Evolutionary conservation across 2,888 invertebrate species (phyloP), one percentile per base, ranked within the genome.

Genomic region (Bruchidius siliquastri): DNA sequence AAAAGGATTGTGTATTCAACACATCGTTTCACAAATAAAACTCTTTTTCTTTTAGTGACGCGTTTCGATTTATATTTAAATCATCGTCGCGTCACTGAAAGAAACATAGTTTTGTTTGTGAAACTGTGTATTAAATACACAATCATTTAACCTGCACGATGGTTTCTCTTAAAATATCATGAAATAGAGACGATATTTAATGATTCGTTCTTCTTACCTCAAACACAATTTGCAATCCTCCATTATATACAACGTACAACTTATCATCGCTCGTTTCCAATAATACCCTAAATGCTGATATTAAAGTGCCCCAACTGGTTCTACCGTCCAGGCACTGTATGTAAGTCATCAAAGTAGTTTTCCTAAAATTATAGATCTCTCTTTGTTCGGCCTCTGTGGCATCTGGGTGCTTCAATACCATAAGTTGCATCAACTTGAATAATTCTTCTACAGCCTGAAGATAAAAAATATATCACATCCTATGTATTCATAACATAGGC

Each of bases 271-370:
- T 94, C 67, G 92, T 93, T 84, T 97, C 96, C 68, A 97, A 93
- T 69, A 97, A 88, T 81, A 96, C 95, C 85, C 96, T 92, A 83
- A 96, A 92, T 70, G 96, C 95, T 69, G 94, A 94, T 83, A 97
- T 96, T 68, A 97, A 88, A n/a, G 97, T 97, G 71, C 96, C 94
- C 97, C 97, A 97, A 84, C 95, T 95, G 0, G 96, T 95, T 74
- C 97, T 90, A 0, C 96, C 96, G 86, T 97, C 97, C 72, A 97
- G 88, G 81, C 94, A 93, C 88, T 87, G 78, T 81, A 96, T 89
- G 85, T 96, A 97, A n/a, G 96, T 92, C 73, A 94, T 93, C 74
- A 97, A 89, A 10, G 96, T 97, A 82, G 92, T 93, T 73, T 95
- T 89, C 72, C 96, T 90, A 84, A 97, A 97, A 71, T 92, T 92